Evolutionary conservation across 2,113 vertebrate species (phyloP), one percentile per base, ranked within the genome.

Genomic region (Eublepharis macularius): DNA sequence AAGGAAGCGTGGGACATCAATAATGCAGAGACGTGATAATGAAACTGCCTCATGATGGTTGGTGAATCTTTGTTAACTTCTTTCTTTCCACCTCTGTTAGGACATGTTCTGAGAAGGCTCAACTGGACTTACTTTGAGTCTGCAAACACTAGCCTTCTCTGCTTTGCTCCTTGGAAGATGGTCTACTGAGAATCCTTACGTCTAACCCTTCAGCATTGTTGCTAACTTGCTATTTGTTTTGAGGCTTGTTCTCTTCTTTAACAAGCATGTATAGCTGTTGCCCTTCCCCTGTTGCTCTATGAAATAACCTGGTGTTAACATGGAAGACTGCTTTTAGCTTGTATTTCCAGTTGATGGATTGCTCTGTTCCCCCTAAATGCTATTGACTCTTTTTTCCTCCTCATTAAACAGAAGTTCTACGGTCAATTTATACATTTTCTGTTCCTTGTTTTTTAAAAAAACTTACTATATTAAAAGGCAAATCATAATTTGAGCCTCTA

Each of bases 321-420:
- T 72, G 75, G 5, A 34, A 0, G 77, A 75, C 65, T 34, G 36
- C 68, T 73, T 11, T 70, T 1, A 81, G 26, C 54, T 54, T 43
- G 60, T 11, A 0, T 80, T 92, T 79, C 81, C 34, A 11, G 24
- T 86, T 85, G 82, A 79, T 84, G 69, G 86, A 80, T 76, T 36
- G 0, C 47, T 80, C 83, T 88, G 60, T 2, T 87, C 51, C 83
- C 60, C 74, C 70, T 70, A 81, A 76, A 63, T 3, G 11, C 32
- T 32, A 12, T 66, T 60, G 86, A 72, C 79, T 84, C 88, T 88
- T 36, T 70, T 8, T 3, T 2, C 72, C 89, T 57, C n/a, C 85
- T 49, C 87, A 86, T 90, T 88, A 86, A 91, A 93, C 47, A 83
- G 60, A 39, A 84, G 70, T 70, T 91, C 77, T 9, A 4, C 24